These are phyloP conservation scores for Pseudorhombus dupliciocellatus DNA, from an alignment of 2,113 vertebrate genomes.

Conservation along the genomic window DNA sequence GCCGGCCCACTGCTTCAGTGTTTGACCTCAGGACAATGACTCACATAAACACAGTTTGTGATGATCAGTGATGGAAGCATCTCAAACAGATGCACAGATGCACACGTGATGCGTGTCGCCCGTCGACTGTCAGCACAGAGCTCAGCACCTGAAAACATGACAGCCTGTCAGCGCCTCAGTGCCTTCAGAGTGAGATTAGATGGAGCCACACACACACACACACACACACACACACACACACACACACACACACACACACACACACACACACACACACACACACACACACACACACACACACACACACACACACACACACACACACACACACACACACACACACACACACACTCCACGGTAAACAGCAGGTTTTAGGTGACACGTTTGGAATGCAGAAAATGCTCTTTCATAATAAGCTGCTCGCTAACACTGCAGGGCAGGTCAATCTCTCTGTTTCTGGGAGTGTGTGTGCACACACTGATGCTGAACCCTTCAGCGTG, in stretches of 20 bases:
- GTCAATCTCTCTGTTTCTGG: conserved; percentile 39
- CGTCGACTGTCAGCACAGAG: too few relatives aligned
- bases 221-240: conserved; percentile 39
- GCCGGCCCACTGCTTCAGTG: too few relatives aligned
- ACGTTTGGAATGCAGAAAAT: conserved; percentile 70
- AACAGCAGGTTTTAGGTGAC: conserved; percentile 74
- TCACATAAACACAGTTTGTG: too few relatives aligned
- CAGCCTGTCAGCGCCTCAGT: too few relatives aligned
- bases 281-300: conserved; percentile 19
- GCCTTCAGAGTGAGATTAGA: conserved; percentile 54
- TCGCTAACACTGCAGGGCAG: conserved; percentile 52
- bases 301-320: conserved; percentile 15
- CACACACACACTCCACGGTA: conserved; percentile 43
- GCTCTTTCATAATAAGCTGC: conserved; percentile 65
- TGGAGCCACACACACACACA: conserved; percentile 12
- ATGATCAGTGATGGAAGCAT: too few relatives aligned
- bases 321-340: background rate
- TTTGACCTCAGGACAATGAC: too few relatives aligned
- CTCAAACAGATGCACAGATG: too few relatives aligned
- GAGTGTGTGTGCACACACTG: background rate
- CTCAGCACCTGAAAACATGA: too few relatives aligned
- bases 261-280: conserved; percentile 1
- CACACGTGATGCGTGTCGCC: too few relatives aligned
- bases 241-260: conserved; percentile 15
- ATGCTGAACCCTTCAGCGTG: conserved; percentile 10